Evolutionary conservation across 2,113 vertebrate species (phyloP), one percentile per base, ranked within the genome.

Genomic region (Percopsis transmontana): DNA sequence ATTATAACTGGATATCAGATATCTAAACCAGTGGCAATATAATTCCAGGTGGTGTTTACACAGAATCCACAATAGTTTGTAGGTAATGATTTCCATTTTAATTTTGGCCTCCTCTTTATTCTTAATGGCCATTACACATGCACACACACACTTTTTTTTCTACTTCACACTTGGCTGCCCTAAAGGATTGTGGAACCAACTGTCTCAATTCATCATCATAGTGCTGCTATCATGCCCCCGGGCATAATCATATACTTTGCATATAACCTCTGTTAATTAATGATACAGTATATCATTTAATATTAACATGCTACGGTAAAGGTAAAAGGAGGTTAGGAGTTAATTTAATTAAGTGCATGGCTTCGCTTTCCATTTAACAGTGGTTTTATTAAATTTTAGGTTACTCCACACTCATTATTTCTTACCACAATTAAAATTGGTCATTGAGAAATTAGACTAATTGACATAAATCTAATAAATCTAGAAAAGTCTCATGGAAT

Each of bases 281-380:
- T 79, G 54, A 84, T 85, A 33, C 27, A 33, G 27, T 33, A 80
- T 80, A 81, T 74, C 62, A 73, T 84, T 80, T 82, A 87, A 84
- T 81, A 83, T 83, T 79, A 83, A 77, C 83, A 74, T 41, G 79
- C 75, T 75, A 56, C 77, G 66, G 70, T 74, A 63, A 81, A 82
- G 77, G 79, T 80, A 84, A 86, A 33, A 78, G 58, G 70, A 58
- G 76, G 62, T 82, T 83, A 68, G 51, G 71, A 81, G 78, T 73
- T 84, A 88, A 88, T 86, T 88, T 74, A 89, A 91, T 90, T 87
- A 85, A 80, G 71, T 79, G 84, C 76, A 73, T 80, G 74, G 67
- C 77, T 73, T 78, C 76, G 70, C 61, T 18, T 83, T 48, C 76
- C 66, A 50, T 54, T 55, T 71, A 59, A 68, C 74, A 76, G 48